These are phyloP conservation scores for Drosophila subpulchrella DNA, from an alignment of 1,140 invertebrate genomes.

Conservation along the genomic window DNA sequence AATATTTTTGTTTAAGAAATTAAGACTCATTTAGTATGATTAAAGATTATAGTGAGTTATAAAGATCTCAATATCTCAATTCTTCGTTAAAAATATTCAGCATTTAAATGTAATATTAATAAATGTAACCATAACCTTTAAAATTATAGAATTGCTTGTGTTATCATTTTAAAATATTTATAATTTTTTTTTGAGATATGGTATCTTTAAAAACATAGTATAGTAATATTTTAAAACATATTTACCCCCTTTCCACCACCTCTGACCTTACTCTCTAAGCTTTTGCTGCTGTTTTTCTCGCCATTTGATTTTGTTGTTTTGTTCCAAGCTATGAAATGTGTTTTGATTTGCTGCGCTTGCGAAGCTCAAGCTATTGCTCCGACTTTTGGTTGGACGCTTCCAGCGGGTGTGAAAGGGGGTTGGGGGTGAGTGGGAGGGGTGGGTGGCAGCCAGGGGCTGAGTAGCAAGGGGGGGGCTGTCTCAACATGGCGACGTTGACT, in stretches of 20 bases:
- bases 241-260: neutral
- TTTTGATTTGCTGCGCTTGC: constrained; percentile 83
- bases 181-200: no score
- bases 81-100: no score
- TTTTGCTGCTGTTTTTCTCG: constrained; percentile 32
- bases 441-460: neutral
- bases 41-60: no score
- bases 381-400: constrained; percentile 63
- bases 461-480: constrained; percentile 17
- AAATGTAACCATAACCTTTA: no score
- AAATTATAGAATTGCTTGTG: no score
- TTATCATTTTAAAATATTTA: no score
- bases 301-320: constrained; percentile 16
- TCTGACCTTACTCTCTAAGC: constrained; percentile 14
- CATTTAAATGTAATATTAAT: no score
- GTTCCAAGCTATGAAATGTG: constrained; percentile 70
- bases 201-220: no score
- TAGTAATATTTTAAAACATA: no score
- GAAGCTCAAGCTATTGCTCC: constrained; percentile 56
- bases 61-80: no score
- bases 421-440: constrained; percentile 2
- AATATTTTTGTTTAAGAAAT: no score
- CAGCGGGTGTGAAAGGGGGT: constrained; percentile 18
- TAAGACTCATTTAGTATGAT: no score
- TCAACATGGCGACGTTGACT: constrained; percentile 73